phyloP scores from a whole-genome alignment of 2,113 vertebrate species.

The Climacteris rufus region DNA sequence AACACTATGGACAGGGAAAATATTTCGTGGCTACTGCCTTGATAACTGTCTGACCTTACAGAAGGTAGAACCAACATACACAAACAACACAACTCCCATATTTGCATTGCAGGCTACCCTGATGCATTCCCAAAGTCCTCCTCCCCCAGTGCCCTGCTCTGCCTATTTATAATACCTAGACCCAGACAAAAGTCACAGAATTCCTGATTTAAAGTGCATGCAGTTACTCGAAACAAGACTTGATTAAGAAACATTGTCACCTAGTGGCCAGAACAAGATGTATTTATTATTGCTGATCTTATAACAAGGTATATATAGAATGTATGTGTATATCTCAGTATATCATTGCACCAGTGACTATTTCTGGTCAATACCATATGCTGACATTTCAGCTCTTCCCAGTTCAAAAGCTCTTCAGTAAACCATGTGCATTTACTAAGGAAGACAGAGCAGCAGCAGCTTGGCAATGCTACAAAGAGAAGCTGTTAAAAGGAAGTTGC shows the following conservation, averaged over 20 bases:
- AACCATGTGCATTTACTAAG: background rate
- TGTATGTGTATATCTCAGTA: background rate
- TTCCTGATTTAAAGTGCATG: background rate
- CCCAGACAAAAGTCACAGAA: background rate
- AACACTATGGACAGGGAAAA: background rate
- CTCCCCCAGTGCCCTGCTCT: background rate
- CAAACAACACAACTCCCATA: background rate
- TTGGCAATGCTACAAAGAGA: background rate
- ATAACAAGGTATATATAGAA: background rate
- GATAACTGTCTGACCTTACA: background rate
- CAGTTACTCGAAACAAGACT: background rate
- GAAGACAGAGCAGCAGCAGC: background rate
- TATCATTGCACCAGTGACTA: background rate
- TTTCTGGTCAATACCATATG: background rate
- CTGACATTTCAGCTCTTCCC: background rate
- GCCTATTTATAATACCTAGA: background rate
- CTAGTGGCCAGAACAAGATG: background rate
- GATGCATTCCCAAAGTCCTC: background rate
- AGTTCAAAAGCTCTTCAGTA: background rate
- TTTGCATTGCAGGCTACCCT: background rate
- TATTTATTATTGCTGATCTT: background rate
- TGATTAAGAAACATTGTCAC: slow-evolving; percentile 20
- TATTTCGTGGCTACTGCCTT: background rate
- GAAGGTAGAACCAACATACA: background rate
- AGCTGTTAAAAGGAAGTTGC: background rate